phyloP scores from a whole-genome alignment of 2,113 vertebrate genomes.

The Myrmecobius fasciatus region DNA sequence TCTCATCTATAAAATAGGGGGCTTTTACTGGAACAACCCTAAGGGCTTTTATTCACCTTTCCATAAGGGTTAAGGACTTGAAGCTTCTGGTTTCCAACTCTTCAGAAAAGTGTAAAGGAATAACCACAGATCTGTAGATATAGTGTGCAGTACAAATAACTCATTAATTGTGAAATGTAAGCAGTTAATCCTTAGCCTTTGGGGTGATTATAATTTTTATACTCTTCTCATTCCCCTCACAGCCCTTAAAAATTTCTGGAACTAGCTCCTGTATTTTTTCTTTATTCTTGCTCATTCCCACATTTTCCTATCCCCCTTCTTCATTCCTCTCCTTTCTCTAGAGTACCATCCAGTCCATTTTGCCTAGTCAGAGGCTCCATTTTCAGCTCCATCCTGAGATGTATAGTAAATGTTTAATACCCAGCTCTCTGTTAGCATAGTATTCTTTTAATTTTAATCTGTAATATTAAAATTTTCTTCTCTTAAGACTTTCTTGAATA shows the following conservation, averaged over 20 bases:
- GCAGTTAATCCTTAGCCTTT: not conserved
- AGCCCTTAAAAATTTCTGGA: not conserved
- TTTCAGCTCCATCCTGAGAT: not conserved
- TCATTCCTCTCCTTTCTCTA: not conserved
- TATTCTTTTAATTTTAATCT: not conserved
- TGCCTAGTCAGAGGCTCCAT: not conserved
- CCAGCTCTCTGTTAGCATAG: not conserved
- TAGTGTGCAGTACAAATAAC: not conserved
- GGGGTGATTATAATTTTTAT: not conserved
- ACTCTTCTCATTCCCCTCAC: not conserved
- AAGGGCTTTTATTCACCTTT: not conserved
- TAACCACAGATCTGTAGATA: not conserved
- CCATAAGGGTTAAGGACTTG: not conserved
- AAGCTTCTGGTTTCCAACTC: not conserved
- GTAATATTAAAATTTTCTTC: not conserved
- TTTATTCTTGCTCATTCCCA: not conserved
- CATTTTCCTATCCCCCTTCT: not conserved
- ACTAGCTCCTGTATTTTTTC: not conserved
- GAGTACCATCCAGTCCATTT: not conserved
- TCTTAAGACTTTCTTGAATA: not conserved
- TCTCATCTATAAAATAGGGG: not conserved
- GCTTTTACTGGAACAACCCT: not conserved
- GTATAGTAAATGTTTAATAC: not conserved
- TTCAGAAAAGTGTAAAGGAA: not conserved
- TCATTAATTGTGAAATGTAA: not conserved